Conservation (phyloP, 2,888 invertebrate species). For the Athalia cordata region DNA sequence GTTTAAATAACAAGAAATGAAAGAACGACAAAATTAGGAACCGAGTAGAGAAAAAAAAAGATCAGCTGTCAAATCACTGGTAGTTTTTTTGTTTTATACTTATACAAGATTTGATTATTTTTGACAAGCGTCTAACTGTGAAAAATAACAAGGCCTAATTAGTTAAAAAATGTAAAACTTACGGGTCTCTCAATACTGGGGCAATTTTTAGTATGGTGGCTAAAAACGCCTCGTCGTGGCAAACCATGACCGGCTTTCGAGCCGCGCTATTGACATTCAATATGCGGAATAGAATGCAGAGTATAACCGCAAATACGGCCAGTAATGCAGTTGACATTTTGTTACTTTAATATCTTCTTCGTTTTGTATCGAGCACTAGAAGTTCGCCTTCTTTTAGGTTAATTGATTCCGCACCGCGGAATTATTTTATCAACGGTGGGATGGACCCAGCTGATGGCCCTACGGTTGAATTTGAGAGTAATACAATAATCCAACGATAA, state of each 20-base stretch:
- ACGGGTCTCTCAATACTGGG: constrained; percentile 88
- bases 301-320: constrained; percentile 87
- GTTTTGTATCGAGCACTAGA: neutral
- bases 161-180: constrained; percentile 75
- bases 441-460: neutral
- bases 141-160: too few species aligned
- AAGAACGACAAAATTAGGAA: too few species aligned
- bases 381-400: constrained; percentile 7
- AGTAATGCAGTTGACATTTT: constrained; percentile 88
- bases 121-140: too few species aligned
- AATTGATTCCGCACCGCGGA: constrained; percentile 17
- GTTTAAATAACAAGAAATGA: too few species aligned
- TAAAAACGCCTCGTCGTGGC: constrained; percentile 85
- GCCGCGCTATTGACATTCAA: constrained; percentile 90
- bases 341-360: neutral
- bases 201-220: constrained; percentile 87
- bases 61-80: too few species aligned
- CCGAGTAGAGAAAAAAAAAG: too few species aligned
- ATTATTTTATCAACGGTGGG: constrained; percentile 11
- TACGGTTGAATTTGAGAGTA: too few species aligned
- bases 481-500: too few species aligned
- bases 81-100: too few species aligned
- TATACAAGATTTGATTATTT: too few species aligned
- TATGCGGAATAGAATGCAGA: constrained; percentile 89
- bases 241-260: constrained; percentile 85